Conservation (phyloP, 2,888 invertebrate species). For the Drosophila paramelanica region DNA sequence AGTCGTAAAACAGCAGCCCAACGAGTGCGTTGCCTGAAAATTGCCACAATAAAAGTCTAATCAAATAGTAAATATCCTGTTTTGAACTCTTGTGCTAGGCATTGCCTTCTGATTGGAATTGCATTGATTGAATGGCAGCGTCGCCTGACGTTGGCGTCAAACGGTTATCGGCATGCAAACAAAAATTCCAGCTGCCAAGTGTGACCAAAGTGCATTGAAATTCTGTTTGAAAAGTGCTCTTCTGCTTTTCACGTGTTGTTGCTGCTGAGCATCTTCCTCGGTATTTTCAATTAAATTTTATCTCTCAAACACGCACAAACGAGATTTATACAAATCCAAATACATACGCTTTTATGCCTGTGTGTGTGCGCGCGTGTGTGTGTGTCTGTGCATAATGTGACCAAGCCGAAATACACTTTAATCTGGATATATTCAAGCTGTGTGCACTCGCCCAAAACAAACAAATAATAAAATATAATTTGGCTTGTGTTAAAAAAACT, state of each 20-base stretch:
- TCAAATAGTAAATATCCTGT: conserved; percentile 4
- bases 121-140: conserved; percentile 51
- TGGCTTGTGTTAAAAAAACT: conserved; percentile 2
- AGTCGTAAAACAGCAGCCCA: conserved; percentile 25
- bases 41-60: conserved; percentile 11
- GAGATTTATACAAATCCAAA: background rate
- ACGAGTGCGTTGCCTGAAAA: background rate
- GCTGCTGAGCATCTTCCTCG: conserved; percentile 12
- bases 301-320: conserved; percentile 6
- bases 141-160: conserved; percentile 13
- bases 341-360: background rate
- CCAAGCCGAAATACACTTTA: conserved; percentile 26
- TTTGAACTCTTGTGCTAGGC: background rate
- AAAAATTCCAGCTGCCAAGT: conserved; percentile 27
- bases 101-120: conserved; percentile 46
- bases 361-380: background rate
- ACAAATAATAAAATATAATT: conserved; percentile 7
- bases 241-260: conserved; percentile 2
- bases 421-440: conserved; percentile 54
- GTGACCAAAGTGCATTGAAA: conserved; percentile 56
- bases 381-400: conserved; percentile 16
- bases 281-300: conserved; percentile 48
- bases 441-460: conserved; percentile 1
- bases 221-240: conserved; percentile 27
- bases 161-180: conserved; percentile 23